phyloP scores from a whole-genome alignment of 64 coral and sea anemone species.

The Stichodactyla helianthus region DNA sequence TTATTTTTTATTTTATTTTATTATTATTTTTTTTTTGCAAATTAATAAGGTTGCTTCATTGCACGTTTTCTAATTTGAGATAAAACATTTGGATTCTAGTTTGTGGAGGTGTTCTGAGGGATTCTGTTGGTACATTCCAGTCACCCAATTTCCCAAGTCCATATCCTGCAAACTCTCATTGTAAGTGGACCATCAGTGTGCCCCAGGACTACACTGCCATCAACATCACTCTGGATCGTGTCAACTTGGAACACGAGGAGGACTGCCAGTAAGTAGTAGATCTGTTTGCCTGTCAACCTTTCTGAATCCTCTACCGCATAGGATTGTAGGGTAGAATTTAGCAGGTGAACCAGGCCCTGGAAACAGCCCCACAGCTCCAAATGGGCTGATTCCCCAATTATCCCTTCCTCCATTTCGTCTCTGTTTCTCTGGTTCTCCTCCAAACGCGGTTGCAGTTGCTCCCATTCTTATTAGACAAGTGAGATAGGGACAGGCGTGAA shows the following conservation, averaged over 20 bases:
- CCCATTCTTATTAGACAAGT: too few relatives aligned
- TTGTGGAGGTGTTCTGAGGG: neutral
- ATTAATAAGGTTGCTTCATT: too few relatives aligned
- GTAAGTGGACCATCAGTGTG: slow-evolving; percentile 21
- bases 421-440: too few relatives aligned
- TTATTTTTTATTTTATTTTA: neutral
- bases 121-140: neutral
- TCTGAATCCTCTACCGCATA: too few relatives aligned
- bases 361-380: too few relatives aligned
- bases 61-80: neutral
- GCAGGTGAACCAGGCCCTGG: too few relatives aligned
- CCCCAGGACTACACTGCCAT: slow-evolving; percentile 7
- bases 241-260: neutral
- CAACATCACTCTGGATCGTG: neutral
- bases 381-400: too few relatives aligned
- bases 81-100: neutral
- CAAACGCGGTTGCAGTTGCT: too few relatives aligned
- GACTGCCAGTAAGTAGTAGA: slow-evolving; percentile 20
- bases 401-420: too few relatives aligned
- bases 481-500: too few relatives aligned
- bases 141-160: slow-evolving; percentile 5
- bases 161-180: slow-evolving; percentile 20
- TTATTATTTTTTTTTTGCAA: neutral
- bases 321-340: too few relatives aligned
- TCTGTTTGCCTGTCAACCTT: neutral